These are phyloP conservation scores for Corydoras sp. DNA, from an alignment of 2,113 vertebrate species.

Conservation along the genomic window DNA sequence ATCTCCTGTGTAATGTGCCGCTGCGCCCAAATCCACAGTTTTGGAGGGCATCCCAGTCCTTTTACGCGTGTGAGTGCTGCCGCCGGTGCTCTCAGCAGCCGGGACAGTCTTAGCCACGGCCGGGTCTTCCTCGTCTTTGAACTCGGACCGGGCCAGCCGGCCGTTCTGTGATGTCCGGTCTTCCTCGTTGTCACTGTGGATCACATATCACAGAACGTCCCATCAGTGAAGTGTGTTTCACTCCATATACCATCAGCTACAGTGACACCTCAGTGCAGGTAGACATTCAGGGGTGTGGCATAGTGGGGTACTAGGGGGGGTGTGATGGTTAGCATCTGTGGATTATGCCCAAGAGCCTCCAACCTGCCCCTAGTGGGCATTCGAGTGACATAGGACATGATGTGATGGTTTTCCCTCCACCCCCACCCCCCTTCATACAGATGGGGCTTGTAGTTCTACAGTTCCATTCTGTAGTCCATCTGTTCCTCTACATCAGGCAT, in stretches of 20 bases:
- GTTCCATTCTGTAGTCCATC: too few relatives aligned
- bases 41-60: constrained; percentile 82
- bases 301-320: too few relatives aligned
- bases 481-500: too few relatives aligned
- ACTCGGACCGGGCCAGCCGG: constrained; percentile 78
- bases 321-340: too few relatives aligned
- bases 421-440: too few relatives aligned
- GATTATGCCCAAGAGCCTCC: too few relatives aligned
- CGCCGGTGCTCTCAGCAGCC: constrained; percentile 73
- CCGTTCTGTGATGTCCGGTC: constrained; percentile 55
- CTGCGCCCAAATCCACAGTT: constrained; percentile 93
- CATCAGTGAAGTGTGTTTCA: background rate
- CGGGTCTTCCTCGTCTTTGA: constrained; percentile 92
- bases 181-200: constrained; percentile 84
- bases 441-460: too few relatives aligned
- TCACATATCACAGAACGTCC: background rate
- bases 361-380: too few relatives aligned
- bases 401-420: too few relatives aligned
- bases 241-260: background rate
- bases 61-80: constrained; percentile 79
- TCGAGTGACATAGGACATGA: too few relatives aligned
- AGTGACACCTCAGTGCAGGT: too few relatives aligned
- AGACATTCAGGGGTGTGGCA: too few relatives aligned
- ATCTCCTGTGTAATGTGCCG: constrained; percentile 92
- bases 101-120: constrained; percentile 87